Base-by-base conservation (phyloP, 2,797 vertebrate genomes). In the Tadarida brasiliensis region DNA sequence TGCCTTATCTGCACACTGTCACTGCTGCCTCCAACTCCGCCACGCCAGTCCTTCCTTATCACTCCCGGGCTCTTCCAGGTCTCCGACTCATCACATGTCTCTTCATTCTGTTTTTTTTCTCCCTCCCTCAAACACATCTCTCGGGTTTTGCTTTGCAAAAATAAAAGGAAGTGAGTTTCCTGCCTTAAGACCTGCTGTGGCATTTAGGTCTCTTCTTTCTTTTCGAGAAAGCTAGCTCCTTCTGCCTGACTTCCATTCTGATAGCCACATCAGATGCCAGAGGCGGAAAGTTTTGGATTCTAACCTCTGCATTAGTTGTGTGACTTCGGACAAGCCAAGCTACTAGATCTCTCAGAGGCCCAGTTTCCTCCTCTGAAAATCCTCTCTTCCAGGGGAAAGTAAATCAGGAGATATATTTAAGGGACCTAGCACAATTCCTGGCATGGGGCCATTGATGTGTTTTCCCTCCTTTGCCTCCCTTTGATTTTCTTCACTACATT, bases 21-120 rank as follows among this genome's bases (percentile, higher is more conserved):
- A 84, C 80, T 7, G 87, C 83, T 54, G 39, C 96, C 80, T 92
- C 81, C 59, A 87, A 90, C 92, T 90, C 76, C 80, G 39, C 90
- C 57, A 44, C 30, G 22, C 95, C 83, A 67, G 57, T n/a, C 86
- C 84, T 83, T 97, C 86, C 97, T 98, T 97, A 59, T 98, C 88
- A 47, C 30, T 96, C 90, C 85, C 24, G 24, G 39, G 73, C 83
- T 95, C 80, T 96, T 90, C 89, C 6, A 0, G 86, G 86, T 97
- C 61, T 90, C 95, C 51, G 47, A 61, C 91, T 96, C 24, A 7
- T 96, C 97, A 78, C 93, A 65, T 97, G 95, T 97, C 63, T 95
- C 90, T 94, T 96, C 61, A 92, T 96, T 97, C 96, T 96, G 96
- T 96, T 97, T 92, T 91, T 89, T 94, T 96, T 80, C 91, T 78